Conservation (phyloP, 2,113 vertebrate species). For the Cephalopterus ornatus region DNA sequence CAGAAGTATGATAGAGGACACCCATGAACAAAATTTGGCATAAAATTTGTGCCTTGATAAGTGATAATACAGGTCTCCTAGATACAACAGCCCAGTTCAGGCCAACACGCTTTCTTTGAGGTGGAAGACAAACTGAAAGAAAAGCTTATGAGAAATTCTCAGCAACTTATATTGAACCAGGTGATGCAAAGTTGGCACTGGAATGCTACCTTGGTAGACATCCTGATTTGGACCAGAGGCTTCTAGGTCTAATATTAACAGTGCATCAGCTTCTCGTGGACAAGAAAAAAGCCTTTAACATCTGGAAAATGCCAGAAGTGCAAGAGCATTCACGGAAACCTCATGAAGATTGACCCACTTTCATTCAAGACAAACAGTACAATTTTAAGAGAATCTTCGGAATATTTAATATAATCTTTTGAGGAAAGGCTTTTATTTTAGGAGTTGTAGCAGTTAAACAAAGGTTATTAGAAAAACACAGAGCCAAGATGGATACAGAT, state of each 20-base stretch:
- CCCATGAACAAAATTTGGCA: not conserved
- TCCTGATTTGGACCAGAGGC: not conserved
- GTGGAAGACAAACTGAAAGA: not conserved
- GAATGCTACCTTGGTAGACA: not conserved
- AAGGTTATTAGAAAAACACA: not conserved
- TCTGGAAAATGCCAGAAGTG: not conserved
- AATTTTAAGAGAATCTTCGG: not conserved
- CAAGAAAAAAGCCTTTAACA: not conserved
- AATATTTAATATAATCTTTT: not conserved
- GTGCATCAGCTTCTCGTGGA: not conserved
- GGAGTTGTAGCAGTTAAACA: not conserved
- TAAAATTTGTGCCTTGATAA: not conserved
- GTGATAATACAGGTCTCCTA: not conserved
- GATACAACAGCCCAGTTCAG: not conserved
- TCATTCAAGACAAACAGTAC: not conserved
- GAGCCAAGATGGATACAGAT: not conserved
- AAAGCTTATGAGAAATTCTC: not conserved
- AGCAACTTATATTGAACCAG: not conserved
- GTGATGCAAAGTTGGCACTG: not conserved
- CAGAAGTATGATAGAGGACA: not conserved
- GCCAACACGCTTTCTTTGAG: not conserved
- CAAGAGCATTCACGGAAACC: not conserved
- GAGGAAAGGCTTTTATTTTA: not conserved
- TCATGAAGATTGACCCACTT: not conserved
- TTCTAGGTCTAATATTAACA: not conserved